Evolutionary conservation across 1,140 invertebrate species (phyloP), one percentile per base, ranked within the genome.

Genomic region (Andricus grossulariae): DNA sequence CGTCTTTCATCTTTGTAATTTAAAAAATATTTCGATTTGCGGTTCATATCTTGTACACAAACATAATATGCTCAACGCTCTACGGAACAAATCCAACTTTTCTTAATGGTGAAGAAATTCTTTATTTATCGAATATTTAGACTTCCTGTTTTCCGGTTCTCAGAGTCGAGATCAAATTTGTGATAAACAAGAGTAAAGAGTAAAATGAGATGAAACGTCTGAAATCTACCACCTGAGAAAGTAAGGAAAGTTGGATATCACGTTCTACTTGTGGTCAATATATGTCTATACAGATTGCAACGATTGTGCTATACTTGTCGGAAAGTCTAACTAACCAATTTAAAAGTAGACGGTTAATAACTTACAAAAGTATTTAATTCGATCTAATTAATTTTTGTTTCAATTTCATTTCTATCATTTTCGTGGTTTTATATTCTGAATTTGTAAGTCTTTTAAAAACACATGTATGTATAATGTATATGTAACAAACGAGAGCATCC

Each of bases 241-340:
- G 60, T 66, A 16, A 66, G 60, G 60, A 66, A 66, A 66, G 16
- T 66, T 66, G 60, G 25, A 66, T 66, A 66, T 66, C 60, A 66
- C 60, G 60, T 66, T 66, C 60, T 66, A 66, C 25, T 66, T 66
- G 25, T 66, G 60, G 60, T 25, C 32, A 32, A 66, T 66, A 66
- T 66, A 66, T 39, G 60, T 32, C 25, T n/a, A 66, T 32, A 66
- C 32, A 66, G 60, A 66, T 66, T 66, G 32, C 60, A 66, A 32
- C 32, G 60, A 66, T 66, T 66, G 39, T 66, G 21, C 25, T 66
- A 66, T 39, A 66, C 18, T 54, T 54, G 3, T 54, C 52, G 8
- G 2, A 11, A 18, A 54, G 11, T 54, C 52, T 54, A 18, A 10
- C n/a, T 5, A 18, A 10, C n/a, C 0, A 18, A 7, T 54, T 19